Evolutionary conservation across 2,113 vertebrate species (phyloP), one percentile per base, ranked within the genome.

Genomic region (Rana temporaria): DNA sequence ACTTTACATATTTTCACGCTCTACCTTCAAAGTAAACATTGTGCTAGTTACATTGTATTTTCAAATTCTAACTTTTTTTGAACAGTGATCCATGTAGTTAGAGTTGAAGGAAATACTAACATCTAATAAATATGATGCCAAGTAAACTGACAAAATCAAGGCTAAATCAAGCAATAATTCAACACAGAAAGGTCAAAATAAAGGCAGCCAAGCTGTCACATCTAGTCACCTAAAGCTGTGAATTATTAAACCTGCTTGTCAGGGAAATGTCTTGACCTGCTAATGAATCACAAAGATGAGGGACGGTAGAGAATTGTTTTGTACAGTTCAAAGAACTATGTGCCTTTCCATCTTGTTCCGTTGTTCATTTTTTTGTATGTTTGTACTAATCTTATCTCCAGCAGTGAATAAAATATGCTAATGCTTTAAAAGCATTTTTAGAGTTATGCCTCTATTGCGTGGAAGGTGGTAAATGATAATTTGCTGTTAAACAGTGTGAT

Each of bases 191-290:
- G 55, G 38, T n/a, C 26, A 72, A 2, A 19, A 22, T 65, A 48
- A 84, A 86, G 22, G 3, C 48, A 78, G 42, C 57, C 48, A 64
- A 85, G 71, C 6, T 83, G 66, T 84, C 81, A 84, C 32, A 85
- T 0, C 0, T 14, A 22, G 1, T 62, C 72, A 34, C 78, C 14
- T 1, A 12, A 67, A 67, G 66, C 80, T 74, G 22, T 81, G 20
- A 89, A 87, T 72, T 87, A 79, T 86, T 87, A 57, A 32, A 11
- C 0, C 57, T 30, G 30, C 1, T 18, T 72, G 70, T 79, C 11
- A 86, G 64, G 22, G 19, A 17, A 57, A 67, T 71, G 26, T 71
- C n/a, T 85, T 24, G 62, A 0, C 80, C 84, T 86, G 81, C 62
- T 69, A 81, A 26, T 76, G 82, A 73, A 3, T 69, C 80, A 26